phyloP scores from a whole-genome alignment of 2,113 vertebrate species.

The Esox niger region DNA sequence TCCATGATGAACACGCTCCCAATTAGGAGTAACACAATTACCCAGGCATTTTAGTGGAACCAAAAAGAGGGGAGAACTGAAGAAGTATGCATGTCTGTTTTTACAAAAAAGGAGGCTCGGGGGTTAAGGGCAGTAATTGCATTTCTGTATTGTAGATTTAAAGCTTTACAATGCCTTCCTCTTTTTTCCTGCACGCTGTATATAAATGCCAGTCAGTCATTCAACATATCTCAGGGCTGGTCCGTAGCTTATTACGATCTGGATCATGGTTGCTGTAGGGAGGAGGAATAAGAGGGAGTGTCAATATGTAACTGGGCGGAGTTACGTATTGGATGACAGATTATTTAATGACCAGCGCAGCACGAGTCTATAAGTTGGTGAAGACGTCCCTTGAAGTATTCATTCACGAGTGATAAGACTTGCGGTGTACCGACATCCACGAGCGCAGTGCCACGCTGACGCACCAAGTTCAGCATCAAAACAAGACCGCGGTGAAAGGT shows the following conservation, averaged over 20 bases:
- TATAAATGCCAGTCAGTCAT: conserved; percentile 59
- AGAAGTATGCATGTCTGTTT: no score
- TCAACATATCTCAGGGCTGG: conserved; percentile 55
- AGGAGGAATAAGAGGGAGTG: conserved; percentile 49
- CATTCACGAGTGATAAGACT: conserved; percentile 73
- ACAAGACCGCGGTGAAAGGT: conserved; percentile 42
- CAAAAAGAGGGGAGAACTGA: conserved; percentile 6
- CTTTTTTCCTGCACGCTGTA: conserved; percentile 53
- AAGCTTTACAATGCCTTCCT: conserved; percentile 13
- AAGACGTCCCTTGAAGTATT: conserved; percentile 54
- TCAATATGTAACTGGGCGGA: conserved; percentile 82
- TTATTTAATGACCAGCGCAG: conserved; percentile 80
- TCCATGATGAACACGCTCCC: conserved; percentile 32
- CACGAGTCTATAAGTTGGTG: conserved; percentile 84
- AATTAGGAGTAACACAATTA: conserved; percentile 46
- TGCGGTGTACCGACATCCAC: conserved; percentile 54
- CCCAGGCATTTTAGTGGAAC: conserved; percentile 60
- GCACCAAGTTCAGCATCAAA: conserved; percentile 58
- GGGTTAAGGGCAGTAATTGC: conserved; percentile 41
- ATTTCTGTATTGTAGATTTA: conserved; percentile 26
- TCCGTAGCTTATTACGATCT: conserved; percentile 79
- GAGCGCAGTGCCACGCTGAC: conserved; percentile 47
- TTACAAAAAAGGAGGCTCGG: conserved; percentile 27
- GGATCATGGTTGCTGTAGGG: conserved; percentile 72
- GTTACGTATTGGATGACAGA: conserved; percentile 81